Base-by-base conservation (phyloP, 2,113 vertebrate species). In the Calyptomena viridis region DNA sequence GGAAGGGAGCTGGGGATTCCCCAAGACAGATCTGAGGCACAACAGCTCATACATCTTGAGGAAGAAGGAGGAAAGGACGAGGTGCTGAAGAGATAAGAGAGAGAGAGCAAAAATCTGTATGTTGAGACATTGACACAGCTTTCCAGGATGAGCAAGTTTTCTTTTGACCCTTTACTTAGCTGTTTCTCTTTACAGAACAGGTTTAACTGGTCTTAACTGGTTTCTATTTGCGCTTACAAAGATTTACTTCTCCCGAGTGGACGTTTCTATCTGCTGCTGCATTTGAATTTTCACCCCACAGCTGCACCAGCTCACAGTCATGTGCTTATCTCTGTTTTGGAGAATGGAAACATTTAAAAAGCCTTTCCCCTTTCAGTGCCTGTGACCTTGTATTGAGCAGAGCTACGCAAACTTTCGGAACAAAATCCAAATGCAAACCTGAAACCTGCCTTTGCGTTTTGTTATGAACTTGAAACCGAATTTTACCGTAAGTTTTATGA, bases 401-500 rank as follows among this genome's bases (percentile, higher is more conserved):
- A 95, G 55, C 93, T 37, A 60, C 8, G 28, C 71, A 93, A 92
- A 80, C 40, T 62, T 82, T 80, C 75, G 92, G 85, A 89, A 78
- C 44, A 60, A 84, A 94, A 73, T 90, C 85, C 93, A 93, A 87
- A 93, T 91, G 37, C 59, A 69, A 95, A 96, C 76, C 52, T 96
- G 92, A 95, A 93, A 93, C 92, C 68, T 22, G 85, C 90, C 79
- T 93, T 92, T 86, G 88, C 79, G 73, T 96, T 96, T 96, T 90
- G 79, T 95, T 95, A 93, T 53, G 72, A 90, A 75, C 93, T 92
- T 60, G 82, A 94, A 95, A 87, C 79, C 68, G 82, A 95, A 72
- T 94, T 97, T 96, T 95, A 85, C 68, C 56, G 0, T 33, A 49
- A 78, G 76, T 83, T 94, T 96, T 96, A 97, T 1, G 30, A 96